Evolutionary conservation across 2,888 invertebrate genomes (phyloP).

Genomic region (Ochlodes sylvanus): DNA sequence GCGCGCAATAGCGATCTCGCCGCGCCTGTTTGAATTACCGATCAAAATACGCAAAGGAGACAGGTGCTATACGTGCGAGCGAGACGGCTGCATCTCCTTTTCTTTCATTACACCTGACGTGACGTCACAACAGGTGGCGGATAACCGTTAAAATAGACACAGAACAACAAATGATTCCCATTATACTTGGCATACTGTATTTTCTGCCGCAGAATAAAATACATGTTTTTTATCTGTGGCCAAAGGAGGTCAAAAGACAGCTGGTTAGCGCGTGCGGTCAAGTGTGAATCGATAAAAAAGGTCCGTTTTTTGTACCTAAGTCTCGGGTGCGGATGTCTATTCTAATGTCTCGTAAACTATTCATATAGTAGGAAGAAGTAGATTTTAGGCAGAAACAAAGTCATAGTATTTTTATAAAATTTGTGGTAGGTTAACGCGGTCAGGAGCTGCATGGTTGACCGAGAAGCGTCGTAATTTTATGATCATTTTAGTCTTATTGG

Average conservation of each 20-base stretch:
- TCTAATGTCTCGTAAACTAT: constrained; percentile 3
- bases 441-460: too few species aligned
- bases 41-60: constrained; percentile 28
- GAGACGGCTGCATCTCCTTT: constrained; percentile 43
- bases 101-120: constrained; percentile 56
- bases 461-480: too few species aligned
- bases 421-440: too few species aligned
- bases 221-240: constrained; percentile 32
- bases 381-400: too few species aligned
- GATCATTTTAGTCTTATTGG: too few species aligned
- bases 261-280: constrained; percentile 61
- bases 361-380: not conserved
- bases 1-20: not conserved
- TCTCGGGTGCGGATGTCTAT: constrained; percentile 18
- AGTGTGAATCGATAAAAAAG: constrained; percentile 50
- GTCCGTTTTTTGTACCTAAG: constrained; percentile 27
- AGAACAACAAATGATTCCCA: constrained; percentile 45
- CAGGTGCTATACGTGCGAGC: constrained; percentile 44
- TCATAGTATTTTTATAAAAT: too few species aligned
- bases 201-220: constrained; percentile 5
- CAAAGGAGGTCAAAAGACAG: constrained; percentile 47
- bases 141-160: constrained; percentile 55
- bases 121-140: constrained; percentile 63
- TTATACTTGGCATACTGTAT: constrained; percentile 36
- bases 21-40: constrained; percentile 12